Base-by-base conservation (phyloP, 2,888 invertebrate species). In the Trissoscelio sp. region DNA sequence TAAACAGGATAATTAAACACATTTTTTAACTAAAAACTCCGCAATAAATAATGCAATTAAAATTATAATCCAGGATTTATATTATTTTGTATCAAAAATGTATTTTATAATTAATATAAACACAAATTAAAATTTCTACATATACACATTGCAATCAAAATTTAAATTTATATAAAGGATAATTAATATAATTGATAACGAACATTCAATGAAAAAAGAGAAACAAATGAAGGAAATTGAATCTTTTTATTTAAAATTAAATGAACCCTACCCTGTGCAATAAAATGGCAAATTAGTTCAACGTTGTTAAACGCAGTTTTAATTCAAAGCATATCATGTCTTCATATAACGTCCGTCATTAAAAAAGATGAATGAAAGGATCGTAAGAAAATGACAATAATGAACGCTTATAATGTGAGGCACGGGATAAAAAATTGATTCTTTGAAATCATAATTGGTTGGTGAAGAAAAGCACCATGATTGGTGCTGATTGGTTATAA, bases 331-430 rank as follows among this genome's bases (percentile, higher is more conserved):
- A 28, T 58, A 53, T 20, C 48, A 58, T 48, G 44, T 44, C 57
- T 44, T 24, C n/a, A n/a, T 7, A 39, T 24, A 24, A 55, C 24
- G 51, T 14, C 14, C 14, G 34, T 72, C 72, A 42, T 60, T 72
- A 69, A 72, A 60, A 62, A 39, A 60, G 51, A 51, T 51, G 72
- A 72, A 72, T 46, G 72, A 58, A 57, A 44, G 57, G 57, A 48
- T 28, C 14, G 31, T 53, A 70, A 69, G 70, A 58, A 70, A 58
- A 70, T 57, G 48, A 58, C 48, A 44, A 58, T 70, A 70, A 70
- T 70, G 58, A 70, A 58, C 57, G 57, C 44, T 70, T 34, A 69
- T 70, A 70, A 70, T 70, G 24, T 12, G 31, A 24, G 24, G 57
- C 44, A 22, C 57, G 34, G 14, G 22, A 34, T 18, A 55, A 55